phyloP scores from a whole-genome alignment of 2,113 vertebrate species.

The Cephalopterus ornatus region DNA sequence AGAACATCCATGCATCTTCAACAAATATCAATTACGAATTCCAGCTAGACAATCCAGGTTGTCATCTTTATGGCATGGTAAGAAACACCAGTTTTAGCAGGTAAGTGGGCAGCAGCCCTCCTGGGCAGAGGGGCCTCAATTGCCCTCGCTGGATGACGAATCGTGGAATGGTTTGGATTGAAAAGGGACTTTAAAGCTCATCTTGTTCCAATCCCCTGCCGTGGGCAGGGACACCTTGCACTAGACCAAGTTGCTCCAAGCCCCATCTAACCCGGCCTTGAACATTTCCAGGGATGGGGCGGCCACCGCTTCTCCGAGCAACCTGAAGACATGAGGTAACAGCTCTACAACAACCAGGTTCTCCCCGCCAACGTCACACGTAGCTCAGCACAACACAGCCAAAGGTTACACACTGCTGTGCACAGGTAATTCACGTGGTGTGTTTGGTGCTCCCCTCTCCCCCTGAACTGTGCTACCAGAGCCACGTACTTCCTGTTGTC shows the following conservation, averaged over 20 bases:
- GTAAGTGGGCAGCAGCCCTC: neutral
- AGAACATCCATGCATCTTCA: neutral
- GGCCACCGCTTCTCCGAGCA: neutral
- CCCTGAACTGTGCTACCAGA: neutral
- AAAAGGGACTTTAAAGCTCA: neutral
- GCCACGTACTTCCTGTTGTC: conserved; percentile 87
- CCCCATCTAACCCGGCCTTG: neutral
- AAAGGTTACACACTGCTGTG: neutral
- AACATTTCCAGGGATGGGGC: neutral
- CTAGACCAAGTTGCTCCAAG: neutral
- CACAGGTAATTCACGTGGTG: rapidly evolving
- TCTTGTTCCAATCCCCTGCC: neutral
- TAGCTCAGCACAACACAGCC: neutral
- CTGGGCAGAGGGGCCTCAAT: neutral
- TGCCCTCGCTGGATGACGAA: neutral
- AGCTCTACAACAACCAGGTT: neutral
- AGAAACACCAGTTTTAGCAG: neutral
- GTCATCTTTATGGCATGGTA: neutral
- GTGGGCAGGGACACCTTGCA: neutral
- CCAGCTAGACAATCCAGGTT: neutral
- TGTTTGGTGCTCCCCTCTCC: neutral
- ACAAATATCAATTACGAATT: neutral
- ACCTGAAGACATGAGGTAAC: neutral
- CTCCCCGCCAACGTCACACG: neutral
- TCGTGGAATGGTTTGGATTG: neutral